These are phyloP conservation scores for Bungarus multicinctus DNA, from an alignment of 2,113 vertebrate species.

Conservation along the genomic window DNA sequence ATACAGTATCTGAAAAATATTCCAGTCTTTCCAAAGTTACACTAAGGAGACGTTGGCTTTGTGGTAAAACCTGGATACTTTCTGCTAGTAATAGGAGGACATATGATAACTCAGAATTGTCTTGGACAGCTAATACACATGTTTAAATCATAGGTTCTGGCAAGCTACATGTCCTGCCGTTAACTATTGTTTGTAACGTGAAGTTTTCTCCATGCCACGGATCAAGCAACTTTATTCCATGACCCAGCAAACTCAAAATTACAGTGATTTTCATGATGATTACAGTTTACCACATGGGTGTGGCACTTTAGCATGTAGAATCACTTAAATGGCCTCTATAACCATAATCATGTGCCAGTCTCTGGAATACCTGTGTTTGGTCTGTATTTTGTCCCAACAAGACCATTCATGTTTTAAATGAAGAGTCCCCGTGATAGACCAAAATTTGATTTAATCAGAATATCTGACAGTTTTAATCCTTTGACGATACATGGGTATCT, in stretches of 20 bases:
- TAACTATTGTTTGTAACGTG: neutral
- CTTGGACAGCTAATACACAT: neutral
- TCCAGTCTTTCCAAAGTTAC: neutral
- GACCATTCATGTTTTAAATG: neutral
- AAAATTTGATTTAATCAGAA: neutral
- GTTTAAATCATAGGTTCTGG: neutral
- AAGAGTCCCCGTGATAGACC: neutral
- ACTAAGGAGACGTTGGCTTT: neutral
- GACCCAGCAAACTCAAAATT: neutral
- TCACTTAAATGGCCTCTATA: neutral
- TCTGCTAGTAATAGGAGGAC: neutral
- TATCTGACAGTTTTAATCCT: neutral
- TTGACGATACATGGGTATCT: neutral
- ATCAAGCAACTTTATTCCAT: neutral
- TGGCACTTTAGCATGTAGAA: neutral
- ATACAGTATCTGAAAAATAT: constrained; percentile 1
- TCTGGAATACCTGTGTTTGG: neutral
- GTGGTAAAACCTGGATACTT: neutral
- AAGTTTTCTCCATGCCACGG: neutral
- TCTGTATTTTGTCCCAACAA: neutral
- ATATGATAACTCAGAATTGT: neutral
- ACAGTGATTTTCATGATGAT: neutral
- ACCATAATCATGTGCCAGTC: neutral
- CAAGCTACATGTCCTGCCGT: neutral
- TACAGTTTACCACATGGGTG: neutral